phyloP scores from a whole-genome alignment of 2,113 vertebrate genomes.

The Zapornia atra region DNA sequence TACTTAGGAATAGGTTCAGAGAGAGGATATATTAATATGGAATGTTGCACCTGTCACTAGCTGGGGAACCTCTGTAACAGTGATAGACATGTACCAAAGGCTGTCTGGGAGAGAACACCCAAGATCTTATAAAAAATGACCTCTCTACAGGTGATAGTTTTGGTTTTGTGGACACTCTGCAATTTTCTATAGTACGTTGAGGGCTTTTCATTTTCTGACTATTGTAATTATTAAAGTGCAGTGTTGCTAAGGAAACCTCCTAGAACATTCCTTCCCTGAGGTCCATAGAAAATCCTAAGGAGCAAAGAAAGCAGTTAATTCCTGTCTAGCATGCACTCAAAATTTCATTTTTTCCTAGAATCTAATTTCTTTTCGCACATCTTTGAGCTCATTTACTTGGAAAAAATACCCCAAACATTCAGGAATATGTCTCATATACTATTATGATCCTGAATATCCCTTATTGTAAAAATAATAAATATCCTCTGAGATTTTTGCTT shows the following conservation, averaged over 20 bases:
- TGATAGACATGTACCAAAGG: not conserved
- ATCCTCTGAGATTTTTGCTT: slow-evolving; percentile 68
- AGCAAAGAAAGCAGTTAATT: not conserved
- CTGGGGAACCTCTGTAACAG: not conserved
- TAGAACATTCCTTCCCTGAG: not conserved
- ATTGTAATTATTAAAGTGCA: slow-evolving; percentile 20
- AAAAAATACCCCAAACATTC: slow-evolving; percentile 67
- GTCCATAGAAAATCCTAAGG: not conserved
- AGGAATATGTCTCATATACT: slow-evolving; percentile 44
- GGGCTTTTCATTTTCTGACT: not conserved
- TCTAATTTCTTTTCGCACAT: slow-evolving; percentile 31
- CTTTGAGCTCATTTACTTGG: slow-evolving; percentile 58
- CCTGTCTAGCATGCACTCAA: not conserved
- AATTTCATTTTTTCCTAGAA: not conserved
- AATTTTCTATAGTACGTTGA: not conserved
- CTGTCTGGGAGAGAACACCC: not conserved
- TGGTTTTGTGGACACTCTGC: not conserved
- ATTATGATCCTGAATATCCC: slow-evolving; percentile 57
- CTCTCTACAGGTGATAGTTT: not conserved
- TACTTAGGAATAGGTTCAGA: not conserved
- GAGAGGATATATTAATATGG: not conserved
- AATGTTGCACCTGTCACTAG: not conserved
- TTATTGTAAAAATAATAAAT: slow-evolving; percentile 59
- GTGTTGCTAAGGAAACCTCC: slow-evolving; percentile 29
- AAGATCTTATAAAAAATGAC: not conserved